Conservation (phyloP, 2,797 vertebrate species). For the Mormyrops attenuatus region DNA sequence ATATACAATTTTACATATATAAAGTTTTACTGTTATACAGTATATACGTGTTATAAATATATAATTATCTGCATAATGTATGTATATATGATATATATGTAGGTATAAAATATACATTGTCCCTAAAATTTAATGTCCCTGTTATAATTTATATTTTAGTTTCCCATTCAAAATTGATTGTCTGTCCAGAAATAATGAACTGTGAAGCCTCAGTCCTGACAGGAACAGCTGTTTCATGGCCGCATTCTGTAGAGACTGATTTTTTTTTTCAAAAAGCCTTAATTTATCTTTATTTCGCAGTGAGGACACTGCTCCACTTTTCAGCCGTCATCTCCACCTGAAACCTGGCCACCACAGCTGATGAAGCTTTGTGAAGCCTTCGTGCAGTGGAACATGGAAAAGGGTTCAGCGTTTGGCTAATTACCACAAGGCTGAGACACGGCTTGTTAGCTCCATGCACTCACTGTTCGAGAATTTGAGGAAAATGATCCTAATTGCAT, state of each 20-base stretch:
- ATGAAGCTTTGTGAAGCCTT: not conserved
- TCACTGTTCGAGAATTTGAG: not conserved
- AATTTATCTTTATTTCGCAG: slow-evolving; percentile 10
- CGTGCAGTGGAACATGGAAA: not conserved
- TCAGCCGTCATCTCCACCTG: not conserved
- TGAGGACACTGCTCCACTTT: not conserved
- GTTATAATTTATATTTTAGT: slow-evolving; percentile 4
- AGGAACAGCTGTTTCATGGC: not conserved
- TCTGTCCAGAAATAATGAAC: not conserved
- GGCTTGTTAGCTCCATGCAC: not conserved
- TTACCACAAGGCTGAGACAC: not conserved
- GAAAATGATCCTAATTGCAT: not conserved
- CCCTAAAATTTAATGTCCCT: not conserved
- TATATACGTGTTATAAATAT: not conserved
- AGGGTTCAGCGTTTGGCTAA: not conserved
- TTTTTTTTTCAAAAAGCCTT: not conserved
- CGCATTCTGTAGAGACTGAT: not conserved
- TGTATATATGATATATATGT: not conserved
- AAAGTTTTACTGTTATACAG: not conserved
- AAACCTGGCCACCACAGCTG: not conserved
- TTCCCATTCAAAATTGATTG: slow-evolving; percentile 1
- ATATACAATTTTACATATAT: not conserved
- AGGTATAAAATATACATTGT: not conserved
- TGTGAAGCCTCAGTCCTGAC: not conserved
- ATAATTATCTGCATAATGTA: not conserved